Conservation (phyloP, 2,888 invertebrate species). For the Elysia crispata region DNA sequence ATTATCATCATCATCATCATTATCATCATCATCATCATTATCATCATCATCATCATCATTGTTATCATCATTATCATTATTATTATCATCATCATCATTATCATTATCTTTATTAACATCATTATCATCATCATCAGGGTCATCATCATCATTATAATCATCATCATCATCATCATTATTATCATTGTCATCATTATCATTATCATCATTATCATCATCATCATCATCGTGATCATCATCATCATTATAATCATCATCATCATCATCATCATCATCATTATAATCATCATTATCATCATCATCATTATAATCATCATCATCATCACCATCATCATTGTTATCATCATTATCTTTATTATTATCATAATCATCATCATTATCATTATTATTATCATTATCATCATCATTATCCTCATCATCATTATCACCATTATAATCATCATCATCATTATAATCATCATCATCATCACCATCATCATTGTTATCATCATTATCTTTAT, state of each 20-base stretch:
- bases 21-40: not conserved
- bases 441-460: too few species aligned
- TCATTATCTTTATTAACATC: not conserved
- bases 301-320: too few species aligned
- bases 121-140: too few species aligned
- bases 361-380: not conserved
- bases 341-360: not conserved
- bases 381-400: too few species aligned
- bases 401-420: too few species aligned
- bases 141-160: not conserved
- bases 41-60: not conserved
- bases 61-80: not conserved
- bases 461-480: too few species aligned
- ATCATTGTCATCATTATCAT: too few species aligned
- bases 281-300: conserved; percentile 11
- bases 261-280: conserved; percentile 36
- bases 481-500: too few species aligned
- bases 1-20: not conserved
- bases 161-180: not conserved
- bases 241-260: conserved; percentile 32
- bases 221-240: conserved; percentile 18
- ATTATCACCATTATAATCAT: too few species aligned
- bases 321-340: not conserved
- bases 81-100: conserved; percentile 12
- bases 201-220: not conserved